Evolutionary conservation across 2,113 vertebrate genomes (phyloP).

Genomic region (Callorhinus ursinus): DNA sequence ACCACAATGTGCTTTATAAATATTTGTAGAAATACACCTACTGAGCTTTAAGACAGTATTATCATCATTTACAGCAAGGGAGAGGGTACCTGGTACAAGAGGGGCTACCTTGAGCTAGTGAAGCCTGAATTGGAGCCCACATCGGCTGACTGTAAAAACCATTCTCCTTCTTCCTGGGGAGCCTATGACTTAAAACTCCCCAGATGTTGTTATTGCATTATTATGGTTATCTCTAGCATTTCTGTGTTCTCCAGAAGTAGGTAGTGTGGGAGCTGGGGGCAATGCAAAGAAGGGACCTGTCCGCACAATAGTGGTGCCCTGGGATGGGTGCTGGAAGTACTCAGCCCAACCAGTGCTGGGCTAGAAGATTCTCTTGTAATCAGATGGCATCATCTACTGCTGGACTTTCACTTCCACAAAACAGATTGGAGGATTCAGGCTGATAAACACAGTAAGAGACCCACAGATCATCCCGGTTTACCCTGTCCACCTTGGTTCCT

Average conservation of each 20-base stretch:
- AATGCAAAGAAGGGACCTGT: neutral
- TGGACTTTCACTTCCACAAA: neutral
- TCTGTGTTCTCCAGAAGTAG: neutral
- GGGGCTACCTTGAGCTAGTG: neutral
- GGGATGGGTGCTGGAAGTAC: neutral
- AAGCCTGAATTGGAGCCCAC: neutral
- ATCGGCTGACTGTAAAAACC: neutral
- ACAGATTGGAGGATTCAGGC: neutral
- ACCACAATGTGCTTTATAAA: neutral
- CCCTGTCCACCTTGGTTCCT: neutral
- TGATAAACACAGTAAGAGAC: neutral
- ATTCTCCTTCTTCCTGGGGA: neutral
- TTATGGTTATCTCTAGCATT: neutral
- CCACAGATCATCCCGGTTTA: neutral
- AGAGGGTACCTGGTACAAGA: neutral
- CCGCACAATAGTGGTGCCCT: neutral
- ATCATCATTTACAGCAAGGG: neutral
- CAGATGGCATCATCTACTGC: neutral
- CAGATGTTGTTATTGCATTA: neutral
- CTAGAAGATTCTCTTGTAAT: neutral
- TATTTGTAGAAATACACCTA: neutral
- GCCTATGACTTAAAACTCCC: neutral
- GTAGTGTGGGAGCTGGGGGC: neutral
- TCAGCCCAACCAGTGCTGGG: neutral
- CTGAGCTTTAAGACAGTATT: neutral